Evolutionary conservation across 2,113 vertebrate genomes (phyloP).

Genomic region (Eudyptes chrysolophus): DNA sequence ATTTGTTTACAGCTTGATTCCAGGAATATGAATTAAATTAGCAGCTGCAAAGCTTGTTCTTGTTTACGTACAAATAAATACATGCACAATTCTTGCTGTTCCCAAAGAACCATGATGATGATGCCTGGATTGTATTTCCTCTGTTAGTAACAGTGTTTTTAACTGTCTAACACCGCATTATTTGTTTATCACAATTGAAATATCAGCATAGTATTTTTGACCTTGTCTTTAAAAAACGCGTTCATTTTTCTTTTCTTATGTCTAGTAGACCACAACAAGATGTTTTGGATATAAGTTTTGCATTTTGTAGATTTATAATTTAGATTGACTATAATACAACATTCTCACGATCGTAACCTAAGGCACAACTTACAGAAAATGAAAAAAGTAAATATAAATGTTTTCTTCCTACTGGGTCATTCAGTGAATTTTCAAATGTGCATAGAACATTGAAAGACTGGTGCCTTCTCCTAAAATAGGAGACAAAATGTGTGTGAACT

Average conservation of each 20-base stretch:
- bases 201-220: neutral
- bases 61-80: slow-evolving; percentile 14
- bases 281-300: neutral
- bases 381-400: neutral
- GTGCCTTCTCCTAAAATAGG: neutral
- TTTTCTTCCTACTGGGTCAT: neutral
- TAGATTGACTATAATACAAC: neutral
- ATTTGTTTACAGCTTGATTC: slow-evolving; percentile 52
- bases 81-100: neutral
- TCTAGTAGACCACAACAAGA: neutral
- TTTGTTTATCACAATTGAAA: neutral
- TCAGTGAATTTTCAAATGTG: neutral
- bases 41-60: slow-evolving; percentile 15
- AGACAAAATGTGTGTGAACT: neutral
- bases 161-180: neutral
- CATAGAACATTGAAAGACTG: neutral
- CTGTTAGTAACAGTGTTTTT: neutral
- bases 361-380: neutral
- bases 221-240: neutral
- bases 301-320: neutral
- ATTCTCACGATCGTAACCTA: neutral
- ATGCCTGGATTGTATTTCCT: neutral
- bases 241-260: neutral
- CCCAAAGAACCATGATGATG: neutral
- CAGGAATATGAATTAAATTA: slow-evolving; percentile 37